These are phyloP conservation scores for Apis florea DNA, from an alignment of 1,140 invertebrate genomes.

Conservation along the genomic window DNA sequence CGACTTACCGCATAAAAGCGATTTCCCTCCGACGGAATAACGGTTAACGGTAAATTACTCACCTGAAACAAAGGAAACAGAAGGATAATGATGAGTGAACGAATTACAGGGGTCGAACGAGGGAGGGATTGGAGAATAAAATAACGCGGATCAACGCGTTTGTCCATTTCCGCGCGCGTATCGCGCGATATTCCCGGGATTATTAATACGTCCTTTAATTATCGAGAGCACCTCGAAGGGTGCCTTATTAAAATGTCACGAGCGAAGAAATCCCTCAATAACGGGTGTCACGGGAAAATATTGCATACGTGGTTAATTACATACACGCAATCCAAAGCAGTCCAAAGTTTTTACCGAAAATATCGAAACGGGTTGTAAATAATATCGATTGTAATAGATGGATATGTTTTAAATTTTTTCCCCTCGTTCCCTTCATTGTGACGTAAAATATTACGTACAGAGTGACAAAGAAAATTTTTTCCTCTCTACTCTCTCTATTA, in stretches of 20 bases:
- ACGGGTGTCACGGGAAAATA: background rate
- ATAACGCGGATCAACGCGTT: background rate
- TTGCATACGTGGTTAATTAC: background rate
- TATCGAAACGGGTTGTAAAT: background rate
- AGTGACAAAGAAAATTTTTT: no score
- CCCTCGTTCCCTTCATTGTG: no score
- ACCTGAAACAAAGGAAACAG: slow-evolving; percentile 67
- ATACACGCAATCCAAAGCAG: no score
- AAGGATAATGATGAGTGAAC: slow-evolving; percentile 49
- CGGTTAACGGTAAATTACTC: slow-evolving; percentile 58
- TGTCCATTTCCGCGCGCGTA: background rate
- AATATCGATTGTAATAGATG: no score
- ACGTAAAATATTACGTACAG: no score
- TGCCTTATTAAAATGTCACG: slow-evolving; percentile 4
- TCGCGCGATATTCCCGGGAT: background rate
- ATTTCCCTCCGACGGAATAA: slow-evolving; percentile 56
- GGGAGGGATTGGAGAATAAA: slow-evolving; percentile 1
- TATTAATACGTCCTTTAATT: slow-evolving; percentile 29
- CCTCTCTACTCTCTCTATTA: no score
- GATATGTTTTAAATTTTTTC: no score
- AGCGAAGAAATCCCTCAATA: background rate
- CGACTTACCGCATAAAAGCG: slow-evolving; percentile 65
- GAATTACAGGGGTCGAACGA: slow-evolving; percentile 1
- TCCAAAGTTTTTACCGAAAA: background rate
- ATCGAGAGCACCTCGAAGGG: background rate